Evolutionary conservation across 2,888 invertebrate genomes (phyloP).

Genomic region (Callyntrura sp.): DNA sequence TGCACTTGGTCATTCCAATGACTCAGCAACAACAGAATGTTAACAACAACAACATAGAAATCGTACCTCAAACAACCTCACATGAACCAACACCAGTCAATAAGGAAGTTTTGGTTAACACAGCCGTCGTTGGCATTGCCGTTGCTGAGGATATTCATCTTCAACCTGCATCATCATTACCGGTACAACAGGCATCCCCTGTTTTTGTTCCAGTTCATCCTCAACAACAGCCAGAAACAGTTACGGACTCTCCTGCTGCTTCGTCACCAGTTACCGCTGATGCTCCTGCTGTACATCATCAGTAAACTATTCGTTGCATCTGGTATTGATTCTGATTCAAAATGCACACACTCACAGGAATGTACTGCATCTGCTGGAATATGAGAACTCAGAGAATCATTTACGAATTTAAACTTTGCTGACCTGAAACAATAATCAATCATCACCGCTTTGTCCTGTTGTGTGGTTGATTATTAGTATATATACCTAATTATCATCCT

Average conservation of each 20-base stretch:
- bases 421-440: constrained; percentile 22
- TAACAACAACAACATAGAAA: constrained; percentile 44
- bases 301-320: constrained; percentile 15
- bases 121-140: too few species aligned
- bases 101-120: neutral
- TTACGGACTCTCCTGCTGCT: neutral
- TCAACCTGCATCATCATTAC: neutral
- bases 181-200: constrained; percentile 35
- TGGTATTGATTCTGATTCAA: neutral
- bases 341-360: neutral
- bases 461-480: constrained; percentile 2
- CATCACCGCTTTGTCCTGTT: neutral
- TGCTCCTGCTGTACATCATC: neutral
- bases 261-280: neutral
- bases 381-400: constrained; percentile 7
- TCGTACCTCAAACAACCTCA: constrained; percentile 51
- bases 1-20: constrained; percentile 63
- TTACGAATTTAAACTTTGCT: constrained; percentile 28
- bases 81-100: neutral
- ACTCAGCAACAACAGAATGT: too few species aligned
- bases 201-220: constrained; percentile 63
- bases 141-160: neutral
- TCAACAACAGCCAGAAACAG: constrained; percentile 27
- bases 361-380: too few species aligned
- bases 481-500: neutral